Evolutionary conservation across 1,140 invertebrate species (phyloP).

Genomic region (Melanaphis sacchari): DNA sequence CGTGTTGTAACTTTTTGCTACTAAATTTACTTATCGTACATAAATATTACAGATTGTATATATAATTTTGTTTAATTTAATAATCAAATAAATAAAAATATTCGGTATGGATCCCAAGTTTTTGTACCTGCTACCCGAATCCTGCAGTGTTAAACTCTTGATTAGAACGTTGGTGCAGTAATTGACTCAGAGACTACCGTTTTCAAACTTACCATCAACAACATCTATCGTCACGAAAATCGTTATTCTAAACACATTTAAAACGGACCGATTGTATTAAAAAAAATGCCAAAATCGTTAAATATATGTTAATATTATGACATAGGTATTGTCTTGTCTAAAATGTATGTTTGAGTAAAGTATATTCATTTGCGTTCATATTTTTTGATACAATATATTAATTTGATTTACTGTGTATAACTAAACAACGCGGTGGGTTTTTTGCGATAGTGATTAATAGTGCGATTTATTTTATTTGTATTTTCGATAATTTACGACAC

Average conservation of each 20-base stretch:
- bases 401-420: too few relatives aligned
- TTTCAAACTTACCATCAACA: neutral
- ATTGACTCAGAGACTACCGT: neutral
- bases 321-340: fast-evolving
- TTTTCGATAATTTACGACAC: neutral
- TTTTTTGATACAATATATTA: too few relatives aligned
- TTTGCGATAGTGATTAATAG: too few relatives aligned
- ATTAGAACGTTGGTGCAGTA: neutral
- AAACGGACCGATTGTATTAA: neutral
- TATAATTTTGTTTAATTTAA: too few relatives aligned
- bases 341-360: neutral
- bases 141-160: too few relatives aligned
- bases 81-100: too few relatives aligned
- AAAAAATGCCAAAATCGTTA: neutral
- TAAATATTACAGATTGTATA: too few relatives aligned
- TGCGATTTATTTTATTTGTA: neutral
- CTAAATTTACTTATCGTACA: too few relatives aligned
- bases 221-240: neutral
- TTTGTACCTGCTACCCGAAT: too few relatives aligned
- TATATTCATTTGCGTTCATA: neutral
- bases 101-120: too few relatives aligned
- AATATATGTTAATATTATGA: neutral
- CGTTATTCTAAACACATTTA: neutral
- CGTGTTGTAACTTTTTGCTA: too few relatives aligned
- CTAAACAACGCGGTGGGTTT: too few relatives aligned